Base-by-base conservation (phyloP, 2,797 vertebrate genomes). In the Ataeniobius toweri region DNA sequence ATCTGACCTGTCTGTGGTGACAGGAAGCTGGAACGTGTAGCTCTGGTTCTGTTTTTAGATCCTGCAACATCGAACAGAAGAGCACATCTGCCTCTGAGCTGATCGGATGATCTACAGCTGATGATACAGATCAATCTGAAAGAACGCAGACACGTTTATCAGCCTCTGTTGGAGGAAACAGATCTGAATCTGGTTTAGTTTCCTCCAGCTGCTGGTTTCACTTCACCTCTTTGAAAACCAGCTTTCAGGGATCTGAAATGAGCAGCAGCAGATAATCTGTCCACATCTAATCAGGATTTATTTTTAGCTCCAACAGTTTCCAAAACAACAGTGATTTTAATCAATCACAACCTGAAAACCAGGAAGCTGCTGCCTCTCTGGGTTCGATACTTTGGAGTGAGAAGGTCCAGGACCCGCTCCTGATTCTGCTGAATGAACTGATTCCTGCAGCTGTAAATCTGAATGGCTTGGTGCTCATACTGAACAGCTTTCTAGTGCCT, bases 211-310 rank as follows among this genome's bases (percentile, higher is more conserved):
- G 53, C 69, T 81, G 72, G 41, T 78, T 80, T 77, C 65, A 48
- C n/a, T 75, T 71, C 14, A 70, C 46, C n/a, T 41, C 44, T 9
- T n/a, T 69, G 22, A 73, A 73, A 68, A 76, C 69, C 44, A 68
- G 9, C 74, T 69, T 73, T 79, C 77, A 76, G 55, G 74, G 74
- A 81, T 76, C 80, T 55, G 65, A 77, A 74, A 61, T 46, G 18
- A 67, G 58, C 7, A 51, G 53, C 44, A 39, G 55, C 20, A 55
- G 75, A 81, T 70, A 74, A 71, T 46, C 6, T 44, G 31, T 44
- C 0, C 71, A 44, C 72, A 39, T 51, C 48, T 28, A 44, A 71
- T 77, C 1, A 8, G 63, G 39, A 16, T 68, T 74, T 79, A 70
- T 79, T 70, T 74, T 59, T 70, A 59, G 72, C 63, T n/a, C 20